Evolutionary conservation across 2,113 vertebrate genomes (phyloP).

Genomic region (Anas platyrhynchos): DNA sequence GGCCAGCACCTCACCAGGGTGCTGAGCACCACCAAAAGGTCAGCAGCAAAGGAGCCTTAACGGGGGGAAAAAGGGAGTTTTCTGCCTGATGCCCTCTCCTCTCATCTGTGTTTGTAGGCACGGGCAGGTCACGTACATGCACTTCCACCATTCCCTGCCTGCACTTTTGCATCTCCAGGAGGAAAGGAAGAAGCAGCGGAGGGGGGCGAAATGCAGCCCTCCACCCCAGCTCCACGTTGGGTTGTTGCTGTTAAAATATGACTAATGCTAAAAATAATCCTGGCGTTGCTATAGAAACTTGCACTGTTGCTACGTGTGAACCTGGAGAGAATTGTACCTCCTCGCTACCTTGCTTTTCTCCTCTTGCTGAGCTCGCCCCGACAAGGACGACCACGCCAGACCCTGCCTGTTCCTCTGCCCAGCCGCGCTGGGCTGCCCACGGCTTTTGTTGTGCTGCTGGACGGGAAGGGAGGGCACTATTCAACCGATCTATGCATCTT

Average conservation of each 20-base stretch:
- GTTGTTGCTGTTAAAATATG: slow-evolving; percentile 74
- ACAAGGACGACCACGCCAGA: background rate
- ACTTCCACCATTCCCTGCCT: background rate
- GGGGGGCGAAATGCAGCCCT: slow-evolving; percentile 20
- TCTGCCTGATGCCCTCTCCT: background rate
- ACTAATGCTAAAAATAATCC: slow-evolving; percentile 82
- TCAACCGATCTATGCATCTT: background rate
- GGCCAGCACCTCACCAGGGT: background rate
- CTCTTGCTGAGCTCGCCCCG: background rate
- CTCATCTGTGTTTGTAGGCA: background rate
- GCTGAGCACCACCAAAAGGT: background rate
- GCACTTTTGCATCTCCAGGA: background rate
- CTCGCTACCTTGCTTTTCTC: slow-evolving; percentile 74
- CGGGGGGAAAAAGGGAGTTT: background rate
- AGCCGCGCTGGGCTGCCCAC: background rate
- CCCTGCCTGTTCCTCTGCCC: background rate
- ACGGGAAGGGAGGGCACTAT: background rate
- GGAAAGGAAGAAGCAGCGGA: background rate
- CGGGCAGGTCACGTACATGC: background rate
- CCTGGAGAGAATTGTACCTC: slow-evolving; percentile 74
- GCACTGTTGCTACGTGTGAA: slow-evolving; percentile 78
- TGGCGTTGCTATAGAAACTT: slow-evolving; percentile 81
- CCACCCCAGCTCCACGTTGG: slow-evolving; percentile 60
- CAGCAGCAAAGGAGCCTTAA: background rate
- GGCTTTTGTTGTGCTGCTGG: background rate